A percentile compares a stretch with the other conserved stretches of the same genome.
Evolutionary conservation across 64 coral and sea anemone genomes (phyloP).

Genomic region (Pocillopora verrucosa): DNA sequence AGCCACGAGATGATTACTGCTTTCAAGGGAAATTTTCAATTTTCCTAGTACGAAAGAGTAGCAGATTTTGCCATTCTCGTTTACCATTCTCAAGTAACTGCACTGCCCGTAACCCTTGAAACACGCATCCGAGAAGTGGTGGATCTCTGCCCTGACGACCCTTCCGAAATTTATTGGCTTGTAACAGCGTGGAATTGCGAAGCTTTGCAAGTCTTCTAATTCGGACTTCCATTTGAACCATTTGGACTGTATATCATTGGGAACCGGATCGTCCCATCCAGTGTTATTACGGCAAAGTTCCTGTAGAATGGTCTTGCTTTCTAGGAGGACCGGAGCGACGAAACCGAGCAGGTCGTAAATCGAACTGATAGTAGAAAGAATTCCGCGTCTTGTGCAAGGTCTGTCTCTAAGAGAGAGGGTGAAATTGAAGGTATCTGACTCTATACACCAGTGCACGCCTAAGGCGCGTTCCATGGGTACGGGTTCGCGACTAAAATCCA

Average conservation of each 20-base stretch:
- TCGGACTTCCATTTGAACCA: not conserved
- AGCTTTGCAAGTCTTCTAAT: not conserved
- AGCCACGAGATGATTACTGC: constrained; percentile 10
- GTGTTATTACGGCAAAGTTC: not conserved
- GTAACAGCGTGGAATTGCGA: not conserved
- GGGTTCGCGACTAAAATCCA: not conserved
- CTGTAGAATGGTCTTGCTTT: not conserved
- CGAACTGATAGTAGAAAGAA: constrained; percentile 1
- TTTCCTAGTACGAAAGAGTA: constrained; percentile 27
- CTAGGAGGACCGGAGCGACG: not conserved
- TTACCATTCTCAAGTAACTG: not conserved
- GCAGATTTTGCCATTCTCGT: not conserved
- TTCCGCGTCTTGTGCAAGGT: not conserved
- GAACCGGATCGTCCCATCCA: constrained; percentile 3
- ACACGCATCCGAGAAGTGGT: not conserved
- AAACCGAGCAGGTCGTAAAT: not conserved
- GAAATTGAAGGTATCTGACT: not conserved
- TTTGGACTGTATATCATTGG: not conserved
- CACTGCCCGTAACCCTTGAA: not conserved
- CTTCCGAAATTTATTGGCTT: not conserved
- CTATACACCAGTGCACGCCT: not conserved
- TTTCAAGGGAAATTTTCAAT: not conserved
- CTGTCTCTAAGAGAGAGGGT: not conserved
- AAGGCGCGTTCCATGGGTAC: not conserved
- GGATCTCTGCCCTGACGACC: not conserved